Base-by-base conservation (phyloP, 2,888 invertebrate genomes). In the Lapara coniferarum region DNA sequence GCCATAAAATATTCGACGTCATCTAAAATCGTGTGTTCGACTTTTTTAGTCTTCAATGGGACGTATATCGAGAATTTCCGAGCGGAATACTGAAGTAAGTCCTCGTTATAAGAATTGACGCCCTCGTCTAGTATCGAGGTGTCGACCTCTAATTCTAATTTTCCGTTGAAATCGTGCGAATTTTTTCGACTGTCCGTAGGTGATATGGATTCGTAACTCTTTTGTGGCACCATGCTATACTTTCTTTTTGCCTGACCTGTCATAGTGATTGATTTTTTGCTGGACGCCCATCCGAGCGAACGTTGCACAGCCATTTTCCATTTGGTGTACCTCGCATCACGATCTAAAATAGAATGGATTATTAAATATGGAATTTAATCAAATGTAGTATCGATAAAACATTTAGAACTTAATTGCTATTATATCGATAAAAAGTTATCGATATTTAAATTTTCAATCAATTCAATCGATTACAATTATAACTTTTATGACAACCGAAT, bases 231-330 rank as follows among this genome's bases (percentile, higher is more conserved):
- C 77, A 88, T 83, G 85, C 91, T 92, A 87, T 72, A 78, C 71
- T 86, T 88, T 84, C 91, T 78, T 87, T 85, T 89, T 69, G 77
- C 79, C 92, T 94, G 95, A 96, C 96, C 96, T 95, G 97, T 97
- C 96, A 97, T 97, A 59, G 95, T 93, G 77, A 94, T 91, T 10
- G 96, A 96, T 88, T 96, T 96, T 85, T 96, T 96, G 7, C 95
- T 94, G 0, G 95, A 94, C 25, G 97, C 97, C 99, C 99, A 99
- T 72, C 98, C 97, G 78, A 98, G 95, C 53, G 98, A 97, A 49
- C 98, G 95, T 82, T 98, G 96, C 2, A 99, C 98, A 0, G 99
- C 99, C 96, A 97, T 97, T 91, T 98, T 98, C 99, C 99, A 99
- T 89, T 97, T 97, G 10, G 95, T 96, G 88, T 98, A 98, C 73